Evolutionary conservation across 1,140 invertebrate species (phyloP).

Genomic region (Drosophila hydei): DNA sequence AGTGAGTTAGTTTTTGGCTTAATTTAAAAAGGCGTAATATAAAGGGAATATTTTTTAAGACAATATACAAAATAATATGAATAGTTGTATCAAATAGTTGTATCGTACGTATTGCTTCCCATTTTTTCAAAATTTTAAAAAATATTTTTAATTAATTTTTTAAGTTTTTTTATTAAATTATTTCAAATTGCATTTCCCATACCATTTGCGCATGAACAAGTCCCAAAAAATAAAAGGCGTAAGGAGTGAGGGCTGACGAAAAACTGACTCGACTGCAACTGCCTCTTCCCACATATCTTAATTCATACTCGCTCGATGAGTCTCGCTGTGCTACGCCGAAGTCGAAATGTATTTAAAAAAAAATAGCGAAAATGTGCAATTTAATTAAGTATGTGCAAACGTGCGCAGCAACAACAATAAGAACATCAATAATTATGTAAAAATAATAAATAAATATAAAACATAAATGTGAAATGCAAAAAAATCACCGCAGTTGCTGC

Average conservation of each 20-base stretch:
- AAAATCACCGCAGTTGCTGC: constrained; percentile 56
- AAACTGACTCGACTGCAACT: constrained; percentile 8
- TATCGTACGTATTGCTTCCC: too few species aligned
- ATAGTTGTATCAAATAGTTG: too few species aligned
- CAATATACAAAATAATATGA: too few species aligned
- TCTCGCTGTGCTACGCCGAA: constrained; percentile 20
- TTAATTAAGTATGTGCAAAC: constrained; percentile 29
- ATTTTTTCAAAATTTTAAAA: too few species aligned
- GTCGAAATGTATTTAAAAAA: constrained; percentile 28
- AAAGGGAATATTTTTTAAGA: too few species aligned
- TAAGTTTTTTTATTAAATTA: too few species aligned
- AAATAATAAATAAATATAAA: constrained; percentile 19
- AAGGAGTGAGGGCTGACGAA: not conserved
- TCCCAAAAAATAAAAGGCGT: not conserved
- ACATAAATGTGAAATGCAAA: constrained; percentile 16
- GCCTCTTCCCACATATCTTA: constrained; percentile 16
- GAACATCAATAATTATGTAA: constrained; percentile 49
- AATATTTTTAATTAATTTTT: too few species aligned
- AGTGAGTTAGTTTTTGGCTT: too few species aligned
- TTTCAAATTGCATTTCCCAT: not conserved
- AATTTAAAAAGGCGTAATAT: too few species aligned
- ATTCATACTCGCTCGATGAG: constrained; percentile 18
- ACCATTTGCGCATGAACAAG: constrained; percentile 18
- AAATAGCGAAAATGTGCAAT: constrained; percentile 29
- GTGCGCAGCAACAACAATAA: not conserved